Conservation (phyloP, 1,140 invertebrate genomes). For the Dryas iulia region DNA sequence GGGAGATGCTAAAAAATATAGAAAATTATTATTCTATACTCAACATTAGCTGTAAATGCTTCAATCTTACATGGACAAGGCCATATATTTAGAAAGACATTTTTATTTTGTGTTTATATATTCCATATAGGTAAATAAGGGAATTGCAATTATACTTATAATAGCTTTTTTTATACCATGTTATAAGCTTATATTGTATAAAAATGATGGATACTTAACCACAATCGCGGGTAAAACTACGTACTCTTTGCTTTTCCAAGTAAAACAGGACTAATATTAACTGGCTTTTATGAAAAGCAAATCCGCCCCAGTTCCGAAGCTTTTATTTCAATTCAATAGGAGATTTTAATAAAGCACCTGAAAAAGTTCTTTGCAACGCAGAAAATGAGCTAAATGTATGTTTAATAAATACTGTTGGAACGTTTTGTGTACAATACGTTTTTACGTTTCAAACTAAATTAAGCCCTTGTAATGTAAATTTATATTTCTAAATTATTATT, state of each 20-base stretch:
- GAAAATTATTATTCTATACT: too few relatives aligned
- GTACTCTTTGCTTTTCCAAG: neutral
- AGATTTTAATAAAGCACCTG: constrained; percentile 7
- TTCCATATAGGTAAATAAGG: too few relatives aligned
- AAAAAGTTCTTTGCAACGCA: constrained; percentile 5
- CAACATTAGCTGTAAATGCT: too few relatives aligned
- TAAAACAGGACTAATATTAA: constrained; percentile 9
- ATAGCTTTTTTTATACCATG: too few relatives aligned
- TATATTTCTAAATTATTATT: neutral
- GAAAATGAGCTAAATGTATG: constrained; percentile 5
- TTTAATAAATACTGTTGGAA: constrained; percentile 4
- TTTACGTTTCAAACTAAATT: neutral
- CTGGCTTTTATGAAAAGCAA: constrained; percentile 9
- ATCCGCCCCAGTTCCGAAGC: constrained; percentile 3
- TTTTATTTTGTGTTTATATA: too few relatives aligned
- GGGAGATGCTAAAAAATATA: too few relatives aligned
- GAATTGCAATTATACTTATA: too few relatives aligned
- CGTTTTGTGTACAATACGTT: constrained; percentile 2
- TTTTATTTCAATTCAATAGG: constrained; percentile 7
- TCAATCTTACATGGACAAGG: too few relatives aligned
- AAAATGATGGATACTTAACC: neutral
- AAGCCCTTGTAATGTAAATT: neutral
- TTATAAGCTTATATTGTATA: neutral
- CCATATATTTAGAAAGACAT: too few relatives aligned
- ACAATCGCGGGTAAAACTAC: neutral